Percentiles rank a stretch among this genome's conserved stretches.
These are phyloP conservation scores for Tryphoninae sp. DNA, from an alignment of 2,888 invertebrate species.

Conservation along the genomic window DNA sequence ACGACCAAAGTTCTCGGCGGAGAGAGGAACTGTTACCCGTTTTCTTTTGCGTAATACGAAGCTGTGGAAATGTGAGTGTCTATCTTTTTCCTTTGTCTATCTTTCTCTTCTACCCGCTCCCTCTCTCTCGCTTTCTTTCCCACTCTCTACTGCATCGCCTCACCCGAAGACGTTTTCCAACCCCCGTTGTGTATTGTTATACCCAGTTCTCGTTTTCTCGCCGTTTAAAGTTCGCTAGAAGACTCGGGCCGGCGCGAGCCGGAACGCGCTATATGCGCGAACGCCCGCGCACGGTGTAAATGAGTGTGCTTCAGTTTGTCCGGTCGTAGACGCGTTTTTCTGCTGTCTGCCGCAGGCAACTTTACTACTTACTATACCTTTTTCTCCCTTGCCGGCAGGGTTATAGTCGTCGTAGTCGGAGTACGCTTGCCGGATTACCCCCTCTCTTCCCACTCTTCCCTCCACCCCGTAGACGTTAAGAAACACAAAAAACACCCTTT, in stretches of 20 bases:
- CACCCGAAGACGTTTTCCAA: constrained; percentile 51
- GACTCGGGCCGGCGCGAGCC: constrained; percentile 29
- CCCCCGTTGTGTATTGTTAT: constrained; percentile 59
- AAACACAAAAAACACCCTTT: constrained; percentile 58
- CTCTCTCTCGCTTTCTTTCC: constrained; percentile 5
- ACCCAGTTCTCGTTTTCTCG: constrained; percentile 53
- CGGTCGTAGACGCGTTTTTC: constrained; percentile 68
- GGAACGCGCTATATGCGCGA: constrained; percentile 25
- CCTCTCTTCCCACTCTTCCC: background rate
- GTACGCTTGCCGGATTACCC: constrained; percentile 62
- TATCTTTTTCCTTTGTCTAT: constrained; percentile 43
- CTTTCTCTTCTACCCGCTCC: background rate
- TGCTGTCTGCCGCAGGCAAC: constrained; percentile 66
- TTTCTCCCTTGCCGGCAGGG: constrained; percentile 36
- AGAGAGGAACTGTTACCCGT: constrained; percentile 57
- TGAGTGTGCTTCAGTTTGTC: constrained; percentile 67
- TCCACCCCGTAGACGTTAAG: constrained; percentile 50
- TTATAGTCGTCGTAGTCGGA: constrained; percentile 38
- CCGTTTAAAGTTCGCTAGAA: constrained; percentile 64
- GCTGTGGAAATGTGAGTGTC: constrained; percentile 59
- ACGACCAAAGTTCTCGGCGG: constrained; percentile 62
- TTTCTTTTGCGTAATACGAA: constrained; percentile 64
- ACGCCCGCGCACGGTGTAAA: constrained; percentile 64
- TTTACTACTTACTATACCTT: constrained; percentile 64
- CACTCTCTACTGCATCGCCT: constrained; percentile 8